These are phyloP conservation scores for Aricia artaxerxes DNA, from an alignment of 2,888 invertebrate species.

Conservation along the genomic window DNA sequence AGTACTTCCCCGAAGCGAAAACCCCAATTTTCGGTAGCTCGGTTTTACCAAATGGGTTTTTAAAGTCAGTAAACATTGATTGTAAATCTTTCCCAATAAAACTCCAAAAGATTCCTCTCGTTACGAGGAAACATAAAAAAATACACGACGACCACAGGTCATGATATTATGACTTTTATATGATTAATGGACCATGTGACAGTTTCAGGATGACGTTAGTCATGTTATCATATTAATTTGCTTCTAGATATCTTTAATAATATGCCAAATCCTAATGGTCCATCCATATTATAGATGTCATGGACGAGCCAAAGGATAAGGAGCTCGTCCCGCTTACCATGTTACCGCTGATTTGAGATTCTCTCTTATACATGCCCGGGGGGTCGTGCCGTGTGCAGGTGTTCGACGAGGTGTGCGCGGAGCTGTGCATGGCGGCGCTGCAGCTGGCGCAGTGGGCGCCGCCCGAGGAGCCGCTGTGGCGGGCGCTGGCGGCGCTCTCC, in stretches of 20 bases:
- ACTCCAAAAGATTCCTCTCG: neutral
- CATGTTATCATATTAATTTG: too few species aligned
- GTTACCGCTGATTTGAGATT: too few species aligned
- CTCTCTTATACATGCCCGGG: too few species aligned
- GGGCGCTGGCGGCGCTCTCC: slow-evolving; percentile 89
- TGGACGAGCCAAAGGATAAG: too few species aligned
- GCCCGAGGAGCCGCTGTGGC: slow-evolving; percentile 88
- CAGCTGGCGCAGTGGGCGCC: slow-evolving; percentile 92
- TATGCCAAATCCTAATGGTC: too few species aligned
- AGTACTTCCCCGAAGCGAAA: neutral
- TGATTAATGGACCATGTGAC: too few species aligned
- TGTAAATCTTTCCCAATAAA: neutral
- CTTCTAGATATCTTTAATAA: too few species aligned
- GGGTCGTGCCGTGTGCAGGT: slow-evolving; percentile 79
- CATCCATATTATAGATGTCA: too few species aligned
- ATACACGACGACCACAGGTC: neutral
- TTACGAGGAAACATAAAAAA: neutral
- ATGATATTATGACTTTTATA: too few species aligned
- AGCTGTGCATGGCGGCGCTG: slow-evolving; percentile 93
- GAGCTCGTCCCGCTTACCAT: too few species aligned
- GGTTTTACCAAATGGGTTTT: neutral
- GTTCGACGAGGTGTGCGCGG: slow-evolving; percentile 96
- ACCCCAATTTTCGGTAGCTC: neutral
- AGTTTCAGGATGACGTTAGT: too few species aligned
- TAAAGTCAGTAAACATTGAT: neutral